A percentile compares a stretch with the other conserved stretches of the same genome.
Conservation (phyloP, 2,113 vertebrate genomes). For the Oreotragus oreotragus region DNA sequence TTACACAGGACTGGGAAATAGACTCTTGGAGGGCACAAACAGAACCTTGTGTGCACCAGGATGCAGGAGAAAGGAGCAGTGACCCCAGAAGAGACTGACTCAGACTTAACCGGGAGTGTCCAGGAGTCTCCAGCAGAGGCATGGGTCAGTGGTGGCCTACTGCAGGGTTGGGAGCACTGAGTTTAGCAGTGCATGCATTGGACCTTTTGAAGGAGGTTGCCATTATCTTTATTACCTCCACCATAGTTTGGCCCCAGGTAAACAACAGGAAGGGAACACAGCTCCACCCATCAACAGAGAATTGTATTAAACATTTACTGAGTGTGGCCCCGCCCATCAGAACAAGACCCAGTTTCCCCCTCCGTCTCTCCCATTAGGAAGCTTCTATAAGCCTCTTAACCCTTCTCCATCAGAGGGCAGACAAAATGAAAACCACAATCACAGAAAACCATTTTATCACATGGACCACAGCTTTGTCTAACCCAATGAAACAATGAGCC, state of each 20-base stretch:
- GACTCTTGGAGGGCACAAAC: neutral
- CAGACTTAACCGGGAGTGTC: neutral
- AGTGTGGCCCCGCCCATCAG: neutral
- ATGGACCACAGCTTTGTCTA: no score
- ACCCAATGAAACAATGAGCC: no score
- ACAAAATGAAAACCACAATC: neutral
- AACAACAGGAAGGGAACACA: neutral
- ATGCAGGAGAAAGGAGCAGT: neutral
- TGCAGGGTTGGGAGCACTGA: neutral
- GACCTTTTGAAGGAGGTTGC: neutral
- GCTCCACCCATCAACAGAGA: neutral
- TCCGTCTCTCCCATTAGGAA: neutral
- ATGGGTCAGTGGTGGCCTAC: neutral
- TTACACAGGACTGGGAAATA: neutral
- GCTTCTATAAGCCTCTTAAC: neutral
- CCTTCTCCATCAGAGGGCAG: neutral
- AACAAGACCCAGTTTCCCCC: neutral
- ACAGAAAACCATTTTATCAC: neutral
- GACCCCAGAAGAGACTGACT: neutral
- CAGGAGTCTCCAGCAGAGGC: neutral
- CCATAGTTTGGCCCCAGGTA: neutral
- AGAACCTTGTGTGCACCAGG: neutral
- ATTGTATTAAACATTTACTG: neutral
- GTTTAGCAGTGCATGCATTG: neutral
- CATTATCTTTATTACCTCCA: neutral